Conservation (phyloP, 92 coral and sea anemone species). For the Phymanthus crucifer region DNA sequence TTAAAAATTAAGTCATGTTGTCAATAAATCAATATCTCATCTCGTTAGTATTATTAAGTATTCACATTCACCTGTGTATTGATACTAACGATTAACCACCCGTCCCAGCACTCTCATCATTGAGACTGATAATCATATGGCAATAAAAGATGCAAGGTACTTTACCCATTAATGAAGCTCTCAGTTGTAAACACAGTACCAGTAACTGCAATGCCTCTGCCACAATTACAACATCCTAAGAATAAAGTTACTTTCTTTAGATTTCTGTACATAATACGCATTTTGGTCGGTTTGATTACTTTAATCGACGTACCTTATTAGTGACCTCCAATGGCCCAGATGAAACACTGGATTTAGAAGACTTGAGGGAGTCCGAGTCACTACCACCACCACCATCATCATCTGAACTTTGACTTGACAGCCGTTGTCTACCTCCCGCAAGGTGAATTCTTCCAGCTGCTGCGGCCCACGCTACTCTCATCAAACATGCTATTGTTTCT, state of each 20-base stretch:
- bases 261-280: too few species aligned
- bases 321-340: slow-evolving; percentile 73
- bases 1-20: background rate
- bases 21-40: too few species aligned
- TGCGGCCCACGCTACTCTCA: slow-evolving; percentile 97
- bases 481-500: slow-evolving; percentile 86
- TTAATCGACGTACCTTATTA: slow-evolving; percentile 55
- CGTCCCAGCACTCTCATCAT: too few species aligned
- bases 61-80: too few species aligned
- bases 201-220: slow-evolving; percentile 82
- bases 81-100: too few species aligned
- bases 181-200: slow-evolving; percentile 79
- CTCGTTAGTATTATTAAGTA: too few species aligned
- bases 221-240: slow-evolving; percentile 83
- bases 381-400: slow-evolving; percentile 78
- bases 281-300: too few species aligned
- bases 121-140: too few species aligned
- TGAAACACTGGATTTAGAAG: slow-evolving; percentile 74
- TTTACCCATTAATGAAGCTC: slow-evolving; percentile 86
- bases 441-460: slow-evolving; percentile 85
- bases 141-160: background rate
- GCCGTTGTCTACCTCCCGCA: slow-evolving; percentile 88
- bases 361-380: slow-evolving; percentile 84
- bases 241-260: background rate
- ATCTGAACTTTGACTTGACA: slow-evolving; percentile 88